A percentile compares a stretch with the other conserved stretches of the same genome.
These are phyloP conservation scores for Sebastes dallii DNA, from an alignment of 2,797 vertebrate genomes.

Conservation along the genomic window DNA sequence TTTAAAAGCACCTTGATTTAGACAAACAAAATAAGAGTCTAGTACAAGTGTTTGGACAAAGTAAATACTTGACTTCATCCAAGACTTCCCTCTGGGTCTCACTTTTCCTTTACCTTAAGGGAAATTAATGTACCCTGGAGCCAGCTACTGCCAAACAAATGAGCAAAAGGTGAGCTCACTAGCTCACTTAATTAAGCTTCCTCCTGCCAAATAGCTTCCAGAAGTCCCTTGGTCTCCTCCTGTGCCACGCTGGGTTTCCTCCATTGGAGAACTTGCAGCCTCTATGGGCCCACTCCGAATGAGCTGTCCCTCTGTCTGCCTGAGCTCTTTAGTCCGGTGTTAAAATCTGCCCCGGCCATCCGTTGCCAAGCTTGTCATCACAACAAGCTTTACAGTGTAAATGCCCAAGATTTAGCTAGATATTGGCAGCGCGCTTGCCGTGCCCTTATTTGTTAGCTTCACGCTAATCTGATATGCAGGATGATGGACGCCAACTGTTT, in stretches of 20 bases:
- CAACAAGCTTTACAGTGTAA: conserved; percentile 66
- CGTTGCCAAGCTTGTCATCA: conserved; percentile 64
- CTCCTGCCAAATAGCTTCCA: conserved; percentile 42
- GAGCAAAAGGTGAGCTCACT: conserved; percentile 57
- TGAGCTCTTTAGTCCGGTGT: conserved; percentile 62
- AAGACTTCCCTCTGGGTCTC: conserved; percentile 26
- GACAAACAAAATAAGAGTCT: conserved; percentile 8
- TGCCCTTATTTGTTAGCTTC: conserved; percentile 51
- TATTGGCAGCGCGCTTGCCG: conserved; percentile 49
- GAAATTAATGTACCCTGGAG: conserved; percentile 50
- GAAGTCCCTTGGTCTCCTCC: conserved; percentile 27
- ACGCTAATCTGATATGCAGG: conserved; percentile 52
- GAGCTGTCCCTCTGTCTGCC: conserved; percentile 47
- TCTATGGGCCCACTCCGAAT: conserved; percentile 23
- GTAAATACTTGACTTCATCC: conserved; percentile 20
- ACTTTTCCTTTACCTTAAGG: conserved; percentile 45
- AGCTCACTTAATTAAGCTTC: conserved; percentile 47
- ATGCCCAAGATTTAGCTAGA: conserved; percentile 61
- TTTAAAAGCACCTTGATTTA: conserved; percentile 14
- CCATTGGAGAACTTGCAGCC: neutral
- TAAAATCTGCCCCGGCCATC: conserved; percentile 53
- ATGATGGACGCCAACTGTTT: conserved; percentile 42
- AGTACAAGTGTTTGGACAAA: conserved; percentile 3
- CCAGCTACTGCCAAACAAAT: conserved; percentile 54
- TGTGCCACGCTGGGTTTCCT: conserved; percentile 20